A percentile compares a stretch with the other conserved stretches of the same genome.
Conservation (phyloP, 2,797 vertebrate genomes). For the Macroramphosus scolopax region DNA sequence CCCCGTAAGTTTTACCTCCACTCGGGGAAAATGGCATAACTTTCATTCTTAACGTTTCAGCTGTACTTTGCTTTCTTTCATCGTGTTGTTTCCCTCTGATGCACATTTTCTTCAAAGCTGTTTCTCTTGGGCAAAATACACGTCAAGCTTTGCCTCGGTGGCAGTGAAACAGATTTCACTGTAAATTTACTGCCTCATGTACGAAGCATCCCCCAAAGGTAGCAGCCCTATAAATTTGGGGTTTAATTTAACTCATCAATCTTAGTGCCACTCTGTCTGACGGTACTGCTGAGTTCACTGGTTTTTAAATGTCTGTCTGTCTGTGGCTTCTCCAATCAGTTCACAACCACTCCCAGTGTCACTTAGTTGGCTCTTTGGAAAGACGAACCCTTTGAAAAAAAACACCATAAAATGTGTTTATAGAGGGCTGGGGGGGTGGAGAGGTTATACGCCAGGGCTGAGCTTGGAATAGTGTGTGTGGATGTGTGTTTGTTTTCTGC, state of each 20-base stretch:
- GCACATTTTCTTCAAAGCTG: too few relatives aligned
- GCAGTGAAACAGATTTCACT: conserved; percentile 21
- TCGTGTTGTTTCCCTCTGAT: too few relatives aligned
- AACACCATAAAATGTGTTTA: conserved; percentile 73
- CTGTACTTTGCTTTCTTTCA: too few relatives aligned
- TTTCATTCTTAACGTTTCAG: too few relatives aligned
- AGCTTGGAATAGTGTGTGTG: conserved; percentile 12
- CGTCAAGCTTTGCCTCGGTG: too few relatives aligned
- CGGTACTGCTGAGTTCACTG: conserved; percentile 49
- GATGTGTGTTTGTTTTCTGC: conserved; percentile 11
- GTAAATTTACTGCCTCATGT: conserved; percentile 38
- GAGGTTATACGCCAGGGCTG: conserved; percentile 31
- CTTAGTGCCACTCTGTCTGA: conserved; percentile 58
- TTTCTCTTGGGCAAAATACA: conserved; percentile 4
- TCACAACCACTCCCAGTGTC: conserved; percentile 72
- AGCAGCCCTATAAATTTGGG: conserved; percentile 55
- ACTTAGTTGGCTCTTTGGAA: conserved; percentile 62
- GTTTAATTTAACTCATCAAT: conserved; percentile 57
- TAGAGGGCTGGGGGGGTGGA: conserved; percentile 44
- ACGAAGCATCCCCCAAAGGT: conserved; percentile 30
- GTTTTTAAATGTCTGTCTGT: conserved; percentile 52
- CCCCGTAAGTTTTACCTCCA: conserved; percentile 80
- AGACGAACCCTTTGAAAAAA: conserved; percentile 62
- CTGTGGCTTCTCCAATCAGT: conserved; percentile 65
- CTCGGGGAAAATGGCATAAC: too few relatives aligned